Evolutionary conservation across 1,140 invertebrate species (phyloP).

Genomic region (Epicauta chinensis): DNA sequence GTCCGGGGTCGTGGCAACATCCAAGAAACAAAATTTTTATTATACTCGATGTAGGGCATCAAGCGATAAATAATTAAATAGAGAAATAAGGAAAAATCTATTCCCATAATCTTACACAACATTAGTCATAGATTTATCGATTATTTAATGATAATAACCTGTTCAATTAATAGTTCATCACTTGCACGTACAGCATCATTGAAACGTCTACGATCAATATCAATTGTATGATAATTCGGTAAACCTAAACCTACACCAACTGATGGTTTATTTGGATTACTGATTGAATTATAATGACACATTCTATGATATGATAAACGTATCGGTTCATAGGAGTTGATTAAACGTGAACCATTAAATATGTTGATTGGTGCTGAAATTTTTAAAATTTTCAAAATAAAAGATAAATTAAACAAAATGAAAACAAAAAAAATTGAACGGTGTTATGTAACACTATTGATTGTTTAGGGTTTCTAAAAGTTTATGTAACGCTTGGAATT

Average conservation of each 20-base stretch:
- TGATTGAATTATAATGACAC: slow-evolving; percentile 87
- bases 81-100: too few species aligned
- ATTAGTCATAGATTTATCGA: too few species aligned
- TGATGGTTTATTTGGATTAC: slow-evolving; percentile 81
- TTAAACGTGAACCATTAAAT: slow-evolving; percentile 64
- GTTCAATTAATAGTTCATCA: slow-evolving; percentile 82
- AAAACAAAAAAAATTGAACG: slow-evolving; percentile 1
- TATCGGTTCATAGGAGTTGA: slow-evolving; percentile 74
- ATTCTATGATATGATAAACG: slow-evolving; percentile 85
- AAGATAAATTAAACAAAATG: slow-evolving; percentile 9
- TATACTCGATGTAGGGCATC: too few species aligned
- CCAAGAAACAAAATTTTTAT: too few species aligned
- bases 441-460: too few species aligned
- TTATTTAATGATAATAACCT: slow-evolving; percentile 45
- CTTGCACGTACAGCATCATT: slow-evolving; percentile 75
- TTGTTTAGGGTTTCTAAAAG: too few species aligned
- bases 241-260: slow-evolving; percentile 83
- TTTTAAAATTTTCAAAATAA: slow-evolving; percentile 10
- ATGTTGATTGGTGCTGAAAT: slow-evolving; percentile 82
- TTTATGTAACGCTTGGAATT: too few species aligned
- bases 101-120: too few species aligned
- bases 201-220: slow-evolving; percentile 68
- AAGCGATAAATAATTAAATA: too few species aligned
- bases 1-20: too few species aligned
- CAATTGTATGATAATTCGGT: slow-evolving; percentile 74